Evolutionary conservation across 2,113 vertebrate genomes (phyloP).

Genomic region (Glaucomys volans): DNA sequence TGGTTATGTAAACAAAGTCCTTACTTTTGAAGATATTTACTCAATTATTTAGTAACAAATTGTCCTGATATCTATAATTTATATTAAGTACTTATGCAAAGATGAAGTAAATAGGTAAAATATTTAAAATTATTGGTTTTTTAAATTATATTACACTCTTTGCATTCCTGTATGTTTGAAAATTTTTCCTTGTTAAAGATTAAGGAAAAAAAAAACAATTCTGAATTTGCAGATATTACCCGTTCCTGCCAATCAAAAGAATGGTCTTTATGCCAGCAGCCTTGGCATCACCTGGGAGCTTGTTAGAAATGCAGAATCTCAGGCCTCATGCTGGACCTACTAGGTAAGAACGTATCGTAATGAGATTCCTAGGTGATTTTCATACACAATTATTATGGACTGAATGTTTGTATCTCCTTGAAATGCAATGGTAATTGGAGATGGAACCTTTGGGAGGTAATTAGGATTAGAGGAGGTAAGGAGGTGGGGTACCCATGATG

Average conservation of each 20-base stretch:
- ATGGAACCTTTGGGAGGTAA: neutral
- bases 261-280: neutral
- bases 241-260: neutral
- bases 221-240: neutral
- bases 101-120: neutral
- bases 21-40: neutral
- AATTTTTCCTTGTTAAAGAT: neutral
- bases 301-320: neutral
- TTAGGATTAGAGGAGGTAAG: neutral
- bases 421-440: neutral
- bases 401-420: neutral
- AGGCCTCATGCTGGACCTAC: neutral
- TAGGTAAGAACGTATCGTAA: neutral
- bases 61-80: neutral
- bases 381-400: neutral
- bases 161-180: neutral
- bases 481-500: neutral
- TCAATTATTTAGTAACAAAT: slow-evolving; percentile 25
- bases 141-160: neutral
- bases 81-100: neutral
- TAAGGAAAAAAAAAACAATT: neutral
- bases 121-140: neutral
- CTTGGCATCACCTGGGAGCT: neutral
- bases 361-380: neutral
- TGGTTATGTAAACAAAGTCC: neutral